These are phyloP conservation scores for Chaitophorus viminalis DNA, from an alignment of 2,888 invertebrate species.

Conservation along the genomic window DNA sequence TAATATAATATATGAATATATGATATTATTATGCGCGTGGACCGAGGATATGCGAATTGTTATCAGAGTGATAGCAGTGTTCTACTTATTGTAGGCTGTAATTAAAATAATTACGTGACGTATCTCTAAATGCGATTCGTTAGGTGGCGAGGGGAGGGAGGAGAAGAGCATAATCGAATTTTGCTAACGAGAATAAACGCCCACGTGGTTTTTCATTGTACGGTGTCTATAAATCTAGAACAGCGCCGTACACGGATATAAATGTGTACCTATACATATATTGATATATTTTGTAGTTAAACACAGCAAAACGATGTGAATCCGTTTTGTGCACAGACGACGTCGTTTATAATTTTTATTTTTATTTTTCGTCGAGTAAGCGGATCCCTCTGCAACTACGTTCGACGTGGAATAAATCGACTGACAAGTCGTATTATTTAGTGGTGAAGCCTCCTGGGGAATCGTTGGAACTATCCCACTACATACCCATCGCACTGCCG, in stretches of 20 bases:
- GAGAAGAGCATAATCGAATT: neutral
- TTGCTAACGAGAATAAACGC: neutral
- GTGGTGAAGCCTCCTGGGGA: slow-evolving; percentile 7
- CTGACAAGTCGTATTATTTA: neutral
- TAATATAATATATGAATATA: no score
- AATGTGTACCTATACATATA: no score
- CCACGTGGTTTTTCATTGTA: neutral
- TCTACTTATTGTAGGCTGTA: neutral
- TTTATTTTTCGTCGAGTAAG: slow-evolving; percentile 15
- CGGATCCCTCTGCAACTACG: neutral
- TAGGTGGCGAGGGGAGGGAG: neutral
- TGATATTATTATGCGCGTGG: no score
- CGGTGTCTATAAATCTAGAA: neutral
- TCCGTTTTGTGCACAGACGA: slow-evolving; percentile 1
- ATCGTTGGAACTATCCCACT: slow-evolving; percentile 13
- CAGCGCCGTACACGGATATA: no score
- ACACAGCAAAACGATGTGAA: neutral
- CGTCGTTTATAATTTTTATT: slow-evolving; percentile 2
- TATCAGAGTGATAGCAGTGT: no score
- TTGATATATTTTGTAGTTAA: no score
- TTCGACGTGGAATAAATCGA: slow-evolving; percentile 32
- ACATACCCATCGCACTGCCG: no score
- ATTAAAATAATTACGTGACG: neutral
- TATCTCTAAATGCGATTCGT: neutral
- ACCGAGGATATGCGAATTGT: no score